These are phyloP conservation scores for Rhysida immarginata DNA, from an alignment of 1,140 invertebrate species.

Conservation along the genomic window DNA sequence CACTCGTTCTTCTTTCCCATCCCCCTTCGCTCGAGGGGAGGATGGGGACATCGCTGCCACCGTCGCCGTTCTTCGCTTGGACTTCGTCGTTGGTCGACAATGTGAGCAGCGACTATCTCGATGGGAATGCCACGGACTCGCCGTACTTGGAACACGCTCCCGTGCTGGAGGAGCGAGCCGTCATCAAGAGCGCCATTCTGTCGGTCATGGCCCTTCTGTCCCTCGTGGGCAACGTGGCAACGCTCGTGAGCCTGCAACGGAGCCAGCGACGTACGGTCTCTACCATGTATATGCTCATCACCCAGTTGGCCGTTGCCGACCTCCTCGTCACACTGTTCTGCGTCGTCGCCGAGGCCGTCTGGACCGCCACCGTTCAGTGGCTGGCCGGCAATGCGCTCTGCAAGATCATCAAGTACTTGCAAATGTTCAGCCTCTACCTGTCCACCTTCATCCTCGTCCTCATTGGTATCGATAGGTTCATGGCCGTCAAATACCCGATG, in stretches of 20 bases:
- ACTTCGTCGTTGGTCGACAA: no score
- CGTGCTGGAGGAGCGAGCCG: conserved; percentile 25
- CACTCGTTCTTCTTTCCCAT: no score
- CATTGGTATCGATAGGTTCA: conserved; percentile 60
- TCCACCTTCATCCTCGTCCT: conserved; percentile 67
- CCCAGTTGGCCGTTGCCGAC: conserved; percentile 52
- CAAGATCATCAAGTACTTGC: conserved; percentile 63
- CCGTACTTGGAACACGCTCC: conserved; percentile 14
- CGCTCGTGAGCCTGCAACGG: conserved; percentile 50
- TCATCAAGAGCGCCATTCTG: conserved; percentile 46
- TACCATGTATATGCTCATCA: conserved; percentile 57
- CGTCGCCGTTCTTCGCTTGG: no score
- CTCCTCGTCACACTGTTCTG: conserved; percentile 61
- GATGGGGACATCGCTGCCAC: no score
- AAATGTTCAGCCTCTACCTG: conserved; percentile 66
- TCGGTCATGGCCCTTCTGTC: conserved; percentile 50
- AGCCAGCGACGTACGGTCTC: conserved; percentile 34
- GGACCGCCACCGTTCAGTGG: conserved; percentile 63
- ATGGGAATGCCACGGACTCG: no score
- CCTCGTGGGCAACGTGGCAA: conserved; percentile 52
- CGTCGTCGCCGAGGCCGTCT: conserved; percentile 56
- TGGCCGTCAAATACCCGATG: conserved; percentile 62
- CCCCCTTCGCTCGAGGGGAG: no score
- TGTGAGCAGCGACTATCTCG: no score
- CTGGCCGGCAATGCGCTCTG: conserved; percentile 55